Evolutionary conservation across 2,888 invertebrate genomes (phyloP).

Genomic region (Ophioninae sp.): DNA sequence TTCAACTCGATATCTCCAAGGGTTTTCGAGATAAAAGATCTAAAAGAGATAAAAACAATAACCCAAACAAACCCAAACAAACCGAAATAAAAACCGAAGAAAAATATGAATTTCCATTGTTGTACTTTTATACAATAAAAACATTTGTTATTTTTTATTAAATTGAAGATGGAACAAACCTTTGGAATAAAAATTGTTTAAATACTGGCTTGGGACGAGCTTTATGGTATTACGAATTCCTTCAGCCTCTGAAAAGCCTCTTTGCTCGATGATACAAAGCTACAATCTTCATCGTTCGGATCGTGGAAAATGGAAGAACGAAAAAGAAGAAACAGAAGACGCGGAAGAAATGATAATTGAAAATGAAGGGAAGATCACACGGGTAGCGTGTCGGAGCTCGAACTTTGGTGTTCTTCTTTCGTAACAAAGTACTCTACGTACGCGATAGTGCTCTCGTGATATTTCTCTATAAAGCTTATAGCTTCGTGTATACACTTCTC

Average conservation of each 20-base stretch:
- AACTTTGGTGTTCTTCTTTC: slow-evolving; percentile 38
- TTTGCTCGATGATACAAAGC: not conserved
- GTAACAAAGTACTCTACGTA: slow-evolving; percentile 17
- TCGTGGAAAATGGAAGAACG: not conserved
- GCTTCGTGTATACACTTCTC: slow-evolving; percentile 7
- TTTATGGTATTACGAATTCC: too few species aligned
- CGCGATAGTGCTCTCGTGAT: slow-evolving; percentile 11
- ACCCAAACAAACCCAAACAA: too few species aligned
- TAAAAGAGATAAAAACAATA: too few species aligned
- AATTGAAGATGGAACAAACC: too few species aligned
- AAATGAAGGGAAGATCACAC: slow-evolving; percentile 43
- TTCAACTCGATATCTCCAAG: too few species aligned
- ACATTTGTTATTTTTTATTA: too few species aligned
- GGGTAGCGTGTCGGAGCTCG: slow-evolving; percentile 21
- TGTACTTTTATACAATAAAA: too few species aligned
- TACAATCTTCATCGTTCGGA: not conserved
- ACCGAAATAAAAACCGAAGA: too few species aligned
- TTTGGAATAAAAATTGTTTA: too few species aligned
- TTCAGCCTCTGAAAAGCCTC: not conserved
- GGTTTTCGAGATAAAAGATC: too few species aligned
- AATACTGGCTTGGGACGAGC: too few species aligned
- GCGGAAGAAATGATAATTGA: slow-evolving; percentile 24
- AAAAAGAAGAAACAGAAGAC: not conserved
- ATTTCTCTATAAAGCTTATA: slow-evolving; percentile 5
- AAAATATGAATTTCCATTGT: too few species aligned